Percentiles rank a stretch among this genome's conserved stretches.
Evolutionary conservation across 1,140 invertebrate genomes (phyloP).

Genomic region (Nebria ingens): DNA sequence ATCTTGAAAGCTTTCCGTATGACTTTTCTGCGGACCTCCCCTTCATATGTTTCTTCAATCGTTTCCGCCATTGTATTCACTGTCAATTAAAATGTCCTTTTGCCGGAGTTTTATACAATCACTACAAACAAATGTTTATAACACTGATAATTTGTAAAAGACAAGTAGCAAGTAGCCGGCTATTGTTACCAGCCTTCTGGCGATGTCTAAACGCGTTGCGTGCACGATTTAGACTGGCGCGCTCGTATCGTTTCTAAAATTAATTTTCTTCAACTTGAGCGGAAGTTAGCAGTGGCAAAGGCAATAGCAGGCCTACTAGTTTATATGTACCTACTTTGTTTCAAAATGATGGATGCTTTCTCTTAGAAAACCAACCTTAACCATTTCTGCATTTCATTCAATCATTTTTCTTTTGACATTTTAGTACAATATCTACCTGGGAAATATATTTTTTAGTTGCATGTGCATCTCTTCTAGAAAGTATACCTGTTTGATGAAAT

Average conservation of each 20-base stretch:
- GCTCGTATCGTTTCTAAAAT: conserved; percentile 21
- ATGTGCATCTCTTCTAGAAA: too few species aligned
- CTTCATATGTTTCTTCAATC: conserved; percentile 38
- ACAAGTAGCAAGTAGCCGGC: conserved; percentile 13
- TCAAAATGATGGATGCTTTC: conserved; percentile 4
- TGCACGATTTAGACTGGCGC: conserved; percentile 23
- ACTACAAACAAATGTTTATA: conserved; percentile 10
- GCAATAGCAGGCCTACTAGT: not conserved
- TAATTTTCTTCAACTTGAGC: conserved; percentile 24
- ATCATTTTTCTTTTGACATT: not conserved
- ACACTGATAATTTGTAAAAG: too few species aligned
- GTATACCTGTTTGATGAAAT: too few species aligned
- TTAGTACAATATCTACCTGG: too few species aligned
- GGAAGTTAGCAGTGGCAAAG: conserved; percentile 21
- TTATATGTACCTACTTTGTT: not conserved
- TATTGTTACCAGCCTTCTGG: conserved; percentile 13
- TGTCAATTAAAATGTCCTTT: not conserved
- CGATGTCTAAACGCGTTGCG: conserved; percentile 18
- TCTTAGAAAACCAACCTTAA: not conserved
- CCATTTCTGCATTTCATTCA: not conserved
- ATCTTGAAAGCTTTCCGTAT: conserved; percentile 44
- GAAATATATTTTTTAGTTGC: too few species aligned
- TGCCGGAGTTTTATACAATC: not conserved
- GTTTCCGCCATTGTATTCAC: conserved; percentile 27
- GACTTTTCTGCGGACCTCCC: conserved; percentile 43